Evolutionary conservation across 1,140 invertebrate genomes (phyloP).

Genomic region (Ericerus pela): DNA sequence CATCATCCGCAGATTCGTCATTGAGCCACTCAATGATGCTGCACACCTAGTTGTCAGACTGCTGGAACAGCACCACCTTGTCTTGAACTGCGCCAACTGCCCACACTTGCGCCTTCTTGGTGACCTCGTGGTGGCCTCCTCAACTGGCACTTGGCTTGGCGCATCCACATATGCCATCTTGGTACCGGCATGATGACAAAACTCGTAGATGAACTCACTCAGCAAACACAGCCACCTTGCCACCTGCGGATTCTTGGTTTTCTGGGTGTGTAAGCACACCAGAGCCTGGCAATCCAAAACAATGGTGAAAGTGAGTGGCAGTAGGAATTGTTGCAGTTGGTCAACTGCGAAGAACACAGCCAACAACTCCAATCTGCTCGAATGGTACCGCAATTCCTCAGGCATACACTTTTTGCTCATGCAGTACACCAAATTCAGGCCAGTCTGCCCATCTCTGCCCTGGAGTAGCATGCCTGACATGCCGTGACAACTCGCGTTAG

Average conservation of each 20-base stretch:
- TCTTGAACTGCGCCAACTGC: too few relatives aligned
- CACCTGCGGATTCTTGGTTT: slow-evolving; percentile 23
- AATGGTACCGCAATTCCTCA: not conserved
- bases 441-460: not conserved
- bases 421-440: not conserved
- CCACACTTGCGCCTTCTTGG: too few relatives aligned
- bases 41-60: too few relatives aligned
- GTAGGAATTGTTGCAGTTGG: not conserved
- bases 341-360: not conserved
- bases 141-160: slow-evolving; percentile 22
- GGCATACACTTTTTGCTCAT: not conserved
- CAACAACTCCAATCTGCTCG: slow-evolving; percentile 1
- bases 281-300: slow-evolving; percentile 7
- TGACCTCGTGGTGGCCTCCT: not conserved
- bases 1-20: too few relatives aligned
- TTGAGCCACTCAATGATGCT: too few relatives aligned
- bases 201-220: slow-evolving; percentile 22
- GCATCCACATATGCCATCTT: slow-evolving; percentile 30
- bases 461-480: slow-evolving; percentile 2
- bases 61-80: too few relatives aligned
- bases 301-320: not conserved
- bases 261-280: not conserved
- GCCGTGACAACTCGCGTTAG: not conserved
- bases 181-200: slow-evolving; percentile 24
- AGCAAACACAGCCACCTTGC: slow-evolving; percentile 28